Evolutionary conservation across 2,797 vertebrate species (phyloP).

Genomic region (Ciconia nigra): DNA sequence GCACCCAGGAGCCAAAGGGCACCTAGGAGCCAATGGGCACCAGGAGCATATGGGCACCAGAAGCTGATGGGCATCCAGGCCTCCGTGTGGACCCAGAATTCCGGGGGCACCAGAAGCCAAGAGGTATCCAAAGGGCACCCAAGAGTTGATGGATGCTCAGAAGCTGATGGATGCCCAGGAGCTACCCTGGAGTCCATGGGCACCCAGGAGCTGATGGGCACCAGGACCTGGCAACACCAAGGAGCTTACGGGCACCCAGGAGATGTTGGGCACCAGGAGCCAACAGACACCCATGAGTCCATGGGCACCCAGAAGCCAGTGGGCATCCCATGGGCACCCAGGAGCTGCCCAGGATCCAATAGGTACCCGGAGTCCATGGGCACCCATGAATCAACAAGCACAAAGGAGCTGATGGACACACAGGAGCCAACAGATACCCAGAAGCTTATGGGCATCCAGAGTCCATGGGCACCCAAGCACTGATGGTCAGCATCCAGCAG

Average conservation of each 20-base stretch:
- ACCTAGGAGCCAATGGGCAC: not conserved
- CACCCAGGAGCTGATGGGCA: not conserved
- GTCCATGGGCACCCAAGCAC: not conserved
- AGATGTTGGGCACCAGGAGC: not conserved
- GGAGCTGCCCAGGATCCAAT: not conserved
- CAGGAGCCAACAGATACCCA: not conserved
- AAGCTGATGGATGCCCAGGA: not conserved
- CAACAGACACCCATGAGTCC: not conserved
- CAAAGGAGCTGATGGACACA: not conserved
- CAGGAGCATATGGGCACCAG: not conserved
- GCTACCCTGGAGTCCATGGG: not conserved
- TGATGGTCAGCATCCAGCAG: not conserved
- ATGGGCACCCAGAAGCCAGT: not conserved
- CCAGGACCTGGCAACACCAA: not conserved
- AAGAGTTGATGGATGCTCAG: not conserved
- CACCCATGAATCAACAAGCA: not conserved
- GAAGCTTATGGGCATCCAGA: not conserved
- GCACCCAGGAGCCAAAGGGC: not conserved
- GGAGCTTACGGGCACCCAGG: not conserved
- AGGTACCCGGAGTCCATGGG: not conserved
- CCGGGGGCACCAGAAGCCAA: not conserved
- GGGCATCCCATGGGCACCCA: not conserved
- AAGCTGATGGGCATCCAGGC: not conserved
- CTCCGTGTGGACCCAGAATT: not conserved
- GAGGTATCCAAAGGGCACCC: not conserved